These are phyloP conservation scores for Chrysomela aeneicollis DNA, from an alignment of 2,888 invertebrate species.

Conservation along the genomic window DNA sequence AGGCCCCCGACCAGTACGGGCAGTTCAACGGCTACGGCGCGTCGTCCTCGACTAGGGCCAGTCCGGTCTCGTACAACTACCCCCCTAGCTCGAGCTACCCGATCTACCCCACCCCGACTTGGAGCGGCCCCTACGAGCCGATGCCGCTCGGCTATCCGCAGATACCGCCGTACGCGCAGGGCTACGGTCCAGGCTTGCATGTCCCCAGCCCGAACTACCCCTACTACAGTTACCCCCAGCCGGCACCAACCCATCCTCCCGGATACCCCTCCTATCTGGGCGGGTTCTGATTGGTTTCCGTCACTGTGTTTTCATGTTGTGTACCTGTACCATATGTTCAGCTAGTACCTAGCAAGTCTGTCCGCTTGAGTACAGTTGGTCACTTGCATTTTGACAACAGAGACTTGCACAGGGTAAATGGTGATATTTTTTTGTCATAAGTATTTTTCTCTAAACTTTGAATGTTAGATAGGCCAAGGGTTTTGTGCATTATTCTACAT, in stretches of 20 bases:
- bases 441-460: slow-evolving; percentile 63
- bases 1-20: slow-evolving; percentile 58
- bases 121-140: slow-evolving; percentile 60
- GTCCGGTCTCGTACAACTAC: slow-evolving; percentile 58
- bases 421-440: slow-evolving; percentile 65
- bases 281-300: slow-evolving; percentile 63
- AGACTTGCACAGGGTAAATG: slow-evolving; percentile 65
- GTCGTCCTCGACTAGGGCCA: slow-evolving; percentile 57
- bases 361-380: slow-evolving; percentile 62
- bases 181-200: slow-evolving; percentile 67
- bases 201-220: slow-evolving; percentile 77
- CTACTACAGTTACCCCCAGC: slow-evolving; percentile 63
- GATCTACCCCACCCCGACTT: slow-evolving; percentile 59
- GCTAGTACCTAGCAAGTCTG: slow-evolving; percentile 64
- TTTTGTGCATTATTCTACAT: slow-evolving; percentile 62
- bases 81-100: slow-evolving; percentile 58
- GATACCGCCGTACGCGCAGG: slow-evolving; percentile 56
- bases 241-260: slow-evolving; percentile 59
- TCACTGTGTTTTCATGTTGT: slow-evolving; percentile 63
- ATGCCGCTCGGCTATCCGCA: slow-evolving; percentile 62
- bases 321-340: slow-evolving; percentile 64
- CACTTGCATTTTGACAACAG: slow-evolving; percentile 63
- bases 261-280: slow-evolving; percentile 61
- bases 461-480: slow-evolving; percentile 64
- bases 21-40: slow-evolving; percentile 63